These are phyloP conservation scores for Chrysochloris asiatica DNA, from an alignment of 2,113 vertebrate genomes.

Conservation along the genomic window DNA sequence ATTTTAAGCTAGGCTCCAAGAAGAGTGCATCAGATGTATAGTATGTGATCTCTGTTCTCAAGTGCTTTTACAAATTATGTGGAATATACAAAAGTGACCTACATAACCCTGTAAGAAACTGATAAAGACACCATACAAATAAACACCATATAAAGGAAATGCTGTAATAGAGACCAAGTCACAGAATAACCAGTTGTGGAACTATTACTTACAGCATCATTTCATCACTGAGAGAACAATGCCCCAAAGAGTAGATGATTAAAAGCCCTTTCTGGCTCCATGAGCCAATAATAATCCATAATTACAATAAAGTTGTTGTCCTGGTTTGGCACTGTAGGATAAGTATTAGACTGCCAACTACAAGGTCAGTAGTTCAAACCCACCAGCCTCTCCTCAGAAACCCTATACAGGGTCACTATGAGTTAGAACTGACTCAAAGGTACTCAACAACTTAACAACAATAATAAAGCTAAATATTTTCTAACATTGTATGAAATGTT, in stretches of 20 bases:
- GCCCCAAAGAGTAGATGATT: neutral
- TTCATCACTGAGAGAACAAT: no score
- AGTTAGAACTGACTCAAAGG: no score
- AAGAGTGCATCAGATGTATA: neutral
- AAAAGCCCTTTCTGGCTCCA: neutral
- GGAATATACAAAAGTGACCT: slow-evolving; percentile 12
- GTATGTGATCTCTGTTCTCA: neutral
- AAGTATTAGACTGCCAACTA: no score
- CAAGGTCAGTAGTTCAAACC: no score
- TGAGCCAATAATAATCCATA: neutral
- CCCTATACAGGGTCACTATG: no score
- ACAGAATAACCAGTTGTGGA: no score
- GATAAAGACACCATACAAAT: neutral
- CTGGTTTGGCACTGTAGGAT: no score
- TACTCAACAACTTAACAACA: no score
- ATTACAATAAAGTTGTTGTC: slow-evolving; percentile 4
- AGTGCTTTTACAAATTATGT: neutral
- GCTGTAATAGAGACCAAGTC: no score
- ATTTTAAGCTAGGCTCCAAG: neutral
- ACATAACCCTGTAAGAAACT: neutral
- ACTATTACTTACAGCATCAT: no score
- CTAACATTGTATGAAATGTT: neutral
- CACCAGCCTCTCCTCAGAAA: no score
- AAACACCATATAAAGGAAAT: neutral
- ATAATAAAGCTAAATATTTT: no score